A percentile compares a stretch with the other conserved stretches of the same genome.
Conservation (phyloP, 2,888 invertebrate species). For the Cryptosula pallasiana region DNA sequence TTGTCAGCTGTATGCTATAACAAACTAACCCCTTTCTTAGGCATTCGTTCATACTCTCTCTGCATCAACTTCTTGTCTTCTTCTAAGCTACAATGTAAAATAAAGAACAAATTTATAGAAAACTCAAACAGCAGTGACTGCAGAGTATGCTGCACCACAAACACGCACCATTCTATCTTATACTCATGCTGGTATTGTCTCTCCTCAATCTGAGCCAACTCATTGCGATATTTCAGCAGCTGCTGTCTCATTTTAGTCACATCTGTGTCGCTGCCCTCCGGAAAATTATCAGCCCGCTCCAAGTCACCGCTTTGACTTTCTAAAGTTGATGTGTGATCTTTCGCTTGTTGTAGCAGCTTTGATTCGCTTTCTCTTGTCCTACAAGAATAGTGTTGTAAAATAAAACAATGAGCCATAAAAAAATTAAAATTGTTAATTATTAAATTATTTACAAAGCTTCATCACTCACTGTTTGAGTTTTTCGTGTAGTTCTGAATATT, state of each 20-base stretch:
- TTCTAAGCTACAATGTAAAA: slow-evolving; percentile 36
- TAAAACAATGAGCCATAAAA: neutral
- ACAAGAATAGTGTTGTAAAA: slow-evolving; percentile 5
- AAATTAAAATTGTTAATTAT: no score
- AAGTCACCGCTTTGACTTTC: slow-evolving; percentile 45
- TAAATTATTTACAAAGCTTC: no score
- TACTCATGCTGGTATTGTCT: slow-evolving; percentile 51
- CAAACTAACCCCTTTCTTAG: slow-evolving; percentile 49
- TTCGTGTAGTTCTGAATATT: slow-evolving; percentile 52
- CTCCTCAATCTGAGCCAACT: slow-evolving; percentile 46
- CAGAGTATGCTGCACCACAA: no score
- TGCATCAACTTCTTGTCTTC: slow-evolving; percentile 50
- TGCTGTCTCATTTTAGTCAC: slow-evolving; percentile 48
- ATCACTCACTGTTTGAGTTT: slow-evolving; percentile 42
- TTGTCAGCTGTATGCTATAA: no score
- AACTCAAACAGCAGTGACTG: neutral
- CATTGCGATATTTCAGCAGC: slow-evolving; percentile 48
- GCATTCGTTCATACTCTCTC: slow-evolving; percentile 49
- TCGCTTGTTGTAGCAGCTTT: slow-evolving; percentile 42
- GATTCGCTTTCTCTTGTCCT: slow-evolving; percentile 49
- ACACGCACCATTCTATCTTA: slow-evolving; percentile 48
- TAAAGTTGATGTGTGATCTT: slow-evolving; percentile 38
- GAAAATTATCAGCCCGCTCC: slow-evolving; percentile 50
- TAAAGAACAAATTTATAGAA: neutral
- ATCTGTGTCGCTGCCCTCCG: slow-evolving; percentile 49